Evolutionary conservation across 2,888 invertebrate species (phyloP).

Genomic region (Scaptomyza caliginosa): DNA sequence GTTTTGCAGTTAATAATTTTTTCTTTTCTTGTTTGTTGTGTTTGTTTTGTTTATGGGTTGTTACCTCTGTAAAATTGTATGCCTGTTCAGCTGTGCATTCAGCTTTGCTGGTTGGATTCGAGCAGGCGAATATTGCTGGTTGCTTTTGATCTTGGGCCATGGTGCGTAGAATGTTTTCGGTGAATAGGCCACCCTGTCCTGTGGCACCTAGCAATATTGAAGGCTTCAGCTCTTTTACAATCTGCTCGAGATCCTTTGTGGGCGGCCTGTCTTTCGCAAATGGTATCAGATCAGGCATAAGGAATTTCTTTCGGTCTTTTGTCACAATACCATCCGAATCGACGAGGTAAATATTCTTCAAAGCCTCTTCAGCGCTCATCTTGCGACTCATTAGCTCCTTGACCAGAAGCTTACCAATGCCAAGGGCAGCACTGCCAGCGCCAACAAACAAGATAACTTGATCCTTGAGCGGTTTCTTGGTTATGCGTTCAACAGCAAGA

Average conservation of each 20-base stretch:
- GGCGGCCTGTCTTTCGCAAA: constrained; percentile 43
- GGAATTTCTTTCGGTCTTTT: neutral
- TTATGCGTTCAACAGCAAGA: constrained; percentile 41
- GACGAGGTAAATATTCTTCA: constrained; percentile 47
- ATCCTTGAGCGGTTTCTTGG: constrained; percentile 45
- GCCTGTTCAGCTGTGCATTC: constrained; percentile 70
- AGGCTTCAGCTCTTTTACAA: constrained; percentile 55
- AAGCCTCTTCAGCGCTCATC: constrained; percentile 2
- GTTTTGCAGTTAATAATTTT: neutral
- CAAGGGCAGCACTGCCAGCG: constrained; percentile 60
- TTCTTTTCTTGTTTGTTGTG: neutral
- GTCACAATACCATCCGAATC: constrained; percentile 50
- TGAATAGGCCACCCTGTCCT: constrained; percentile 49
- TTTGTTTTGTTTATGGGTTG: neutral
- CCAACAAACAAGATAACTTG: constrained; percentile 57
- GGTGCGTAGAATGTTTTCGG: constrained; percentile 40
- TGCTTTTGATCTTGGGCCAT: constrained; percentile 47
- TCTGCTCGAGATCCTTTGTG: neutral
- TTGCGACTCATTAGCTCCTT: constrained; percentile 31
- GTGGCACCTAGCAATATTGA: constrained; percentile 59
- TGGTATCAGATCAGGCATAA: neutral
- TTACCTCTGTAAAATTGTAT: constrained; percentile 55
- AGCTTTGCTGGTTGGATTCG: constrained; percentile 64
- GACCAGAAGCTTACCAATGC: constrained; percentile 39
- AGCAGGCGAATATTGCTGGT: constrained; percentile 62